Base-by-base conservation (phyloP, 2,113 vertebrate genomes). In the Butastur rufipennis region DNA sequence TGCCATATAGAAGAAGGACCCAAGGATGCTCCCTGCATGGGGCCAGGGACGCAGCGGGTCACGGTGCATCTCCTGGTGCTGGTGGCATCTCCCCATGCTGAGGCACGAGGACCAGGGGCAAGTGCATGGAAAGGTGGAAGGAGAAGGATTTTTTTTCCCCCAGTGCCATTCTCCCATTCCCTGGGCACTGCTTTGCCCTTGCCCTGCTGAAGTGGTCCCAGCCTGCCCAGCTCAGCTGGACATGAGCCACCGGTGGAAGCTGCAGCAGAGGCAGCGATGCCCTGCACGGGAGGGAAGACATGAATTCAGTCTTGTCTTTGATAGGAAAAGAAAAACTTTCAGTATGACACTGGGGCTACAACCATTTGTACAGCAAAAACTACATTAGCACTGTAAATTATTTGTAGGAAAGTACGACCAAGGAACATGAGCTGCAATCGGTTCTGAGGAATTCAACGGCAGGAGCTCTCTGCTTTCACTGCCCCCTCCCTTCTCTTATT, bases 391-490 rank as follows among this genome's bases (percentile, higher is more conserved):
- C 78, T 97, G 77, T 91, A 79, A 95, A 95, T 97, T 94, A 88
- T 97, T 92, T 86, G 74, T 70, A 77, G 62, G 78, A 74, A 94
- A 96, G 81, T 85, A 78, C 66, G 97, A 82, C 78, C 93, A 93
- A 93, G 79, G 88, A 91, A 19, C 90, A 95, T 0, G n/a, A 96
- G 52, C 88, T 88, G 87, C 86, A 67, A 23, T 90, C 26, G 31
- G 59, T 95, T 96, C 91, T 67, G 95, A 94, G 96, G 78, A 93
- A 94, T 96, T 96, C 91, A 94, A 53, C 22, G 72, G 70, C 66
- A 96, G 86, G 92, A 95, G 55, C 75, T 58, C 78, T 88, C 70
- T 88, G 89, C 94, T 97, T 92, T 95, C 92, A 6, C 73, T 87
- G 71, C 58, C 78, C 71, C 81, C 95, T 93, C 85, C 88, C 42